Evolutionary conservation across 2,888 invertebrate genomes (phyloP).

Genomic region (Eupithecia centaureata): DNA sequence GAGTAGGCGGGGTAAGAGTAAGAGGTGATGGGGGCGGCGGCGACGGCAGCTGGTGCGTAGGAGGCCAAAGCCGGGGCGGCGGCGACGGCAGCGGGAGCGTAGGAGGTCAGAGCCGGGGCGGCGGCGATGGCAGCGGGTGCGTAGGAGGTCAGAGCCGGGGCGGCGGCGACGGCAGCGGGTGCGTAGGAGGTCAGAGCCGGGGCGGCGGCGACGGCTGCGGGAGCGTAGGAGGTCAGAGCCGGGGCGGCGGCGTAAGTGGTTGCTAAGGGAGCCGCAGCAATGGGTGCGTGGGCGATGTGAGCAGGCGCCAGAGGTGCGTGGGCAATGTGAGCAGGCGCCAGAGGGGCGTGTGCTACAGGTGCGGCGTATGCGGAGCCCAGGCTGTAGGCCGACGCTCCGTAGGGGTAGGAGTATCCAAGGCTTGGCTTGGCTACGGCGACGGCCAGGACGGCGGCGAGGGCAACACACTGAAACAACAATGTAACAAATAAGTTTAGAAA

Average conservation of each 20-base stretch:
- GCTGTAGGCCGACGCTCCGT: conserved; percentile 22
- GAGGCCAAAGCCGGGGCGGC: background rate
- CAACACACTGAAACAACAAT: conserved; percentile 50
- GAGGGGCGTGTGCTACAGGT: conserved; percentile 7
- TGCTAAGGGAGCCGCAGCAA: background rate
- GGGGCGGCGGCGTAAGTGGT: conserved; percentile 10
- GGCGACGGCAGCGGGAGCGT: conserved; percentile 11
- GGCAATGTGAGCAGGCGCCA: conserved; percentile 1
- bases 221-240: no score
- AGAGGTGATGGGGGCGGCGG: conserved; percentile 15
- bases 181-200: no score
- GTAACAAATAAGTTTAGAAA: background rate
- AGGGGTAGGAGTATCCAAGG: conserved; percentile 25
- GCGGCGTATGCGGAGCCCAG: conserved; percentile 28
- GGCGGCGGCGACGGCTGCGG: no score
- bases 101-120: conserved; percentile 10
- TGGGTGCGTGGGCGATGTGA: no score
- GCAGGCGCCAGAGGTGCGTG: no score
- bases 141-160: no score
- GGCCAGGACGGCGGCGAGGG: conserved; percentile 58
- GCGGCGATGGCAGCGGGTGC: no score
- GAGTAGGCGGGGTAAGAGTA: conserved; percentile 24
- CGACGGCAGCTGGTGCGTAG: no score
- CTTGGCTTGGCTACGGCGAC: conserved; percentile 65
- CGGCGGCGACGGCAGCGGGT: conserved; percentile 32